Evolutionary conservation across 2,888 invertebrate species (phyloP).

Genomic region (Hemicrepidius hirtus): DNA sequence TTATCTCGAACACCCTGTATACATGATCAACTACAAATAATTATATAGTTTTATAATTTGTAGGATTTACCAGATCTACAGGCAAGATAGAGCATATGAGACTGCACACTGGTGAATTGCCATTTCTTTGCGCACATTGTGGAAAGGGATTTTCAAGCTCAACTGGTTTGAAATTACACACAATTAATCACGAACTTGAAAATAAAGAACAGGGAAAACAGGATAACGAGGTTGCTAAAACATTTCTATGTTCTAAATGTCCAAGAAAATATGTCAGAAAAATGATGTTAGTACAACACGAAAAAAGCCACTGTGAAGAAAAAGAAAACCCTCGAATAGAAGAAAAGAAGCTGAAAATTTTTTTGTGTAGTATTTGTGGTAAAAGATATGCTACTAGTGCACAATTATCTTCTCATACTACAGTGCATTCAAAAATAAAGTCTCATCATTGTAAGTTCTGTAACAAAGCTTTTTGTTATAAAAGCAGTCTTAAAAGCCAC

Average conservation of each 20-base stretch:
- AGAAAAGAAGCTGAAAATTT: neutral
- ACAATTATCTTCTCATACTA: constrained; percentile 49
- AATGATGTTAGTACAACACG: too few relatives aligned
- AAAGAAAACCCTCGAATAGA: too few relatives aligned
- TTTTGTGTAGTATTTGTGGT: constrained; percentile 38
- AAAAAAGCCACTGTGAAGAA: too few relatives aligned
- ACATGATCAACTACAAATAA: neutral
- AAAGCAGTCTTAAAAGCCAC: constrained; percentile 62
- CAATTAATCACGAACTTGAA: neutral
- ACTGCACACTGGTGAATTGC: constrained; percentile 49
- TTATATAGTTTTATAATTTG: neutral
- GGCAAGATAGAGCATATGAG: constrained; percentile 47
- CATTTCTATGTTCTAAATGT: too few relatives aligned
- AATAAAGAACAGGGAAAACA: neutral
- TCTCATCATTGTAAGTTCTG: constrained; percentile 50
- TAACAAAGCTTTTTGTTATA: constrained; percentile 51
- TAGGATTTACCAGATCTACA: constrained; percentile 26
- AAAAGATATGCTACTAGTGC: constrained; percentile 37
- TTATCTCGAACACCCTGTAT: too few relatives aligned
- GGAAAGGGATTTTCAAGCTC: constrained; percentile 22
- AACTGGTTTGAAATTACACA: neutral
- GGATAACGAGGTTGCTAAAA: too few relatives aligned
- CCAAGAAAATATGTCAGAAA: too few relatives aligned
- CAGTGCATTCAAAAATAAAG: constrained; percentile 47
- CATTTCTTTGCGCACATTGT: constrained; percentile 45